Percentiles rank a stretch among this genome's conserved stretches.
These are phyloP conservation scores for Macrosteles quadrilineatus DNA, from an alignment of 1,140 invertebrate species.

Conservation along the genomic window DNA sequence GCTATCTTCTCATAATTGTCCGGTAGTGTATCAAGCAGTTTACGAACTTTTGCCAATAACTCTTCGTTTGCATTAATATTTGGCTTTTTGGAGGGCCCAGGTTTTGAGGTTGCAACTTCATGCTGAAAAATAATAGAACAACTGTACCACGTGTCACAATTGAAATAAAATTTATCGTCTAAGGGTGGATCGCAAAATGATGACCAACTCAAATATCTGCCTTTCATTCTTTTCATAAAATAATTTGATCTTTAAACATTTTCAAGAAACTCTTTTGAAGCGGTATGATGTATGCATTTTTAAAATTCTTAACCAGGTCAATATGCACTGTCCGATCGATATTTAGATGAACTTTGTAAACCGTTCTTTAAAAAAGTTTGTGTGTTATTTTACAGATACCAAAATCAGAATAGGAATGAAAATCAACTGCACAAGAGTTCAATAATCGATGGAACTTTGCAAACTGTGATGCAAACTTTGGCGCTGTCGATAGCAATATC, in stretches of 20 bases:
- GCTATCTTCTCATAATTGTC: slow-evolving; percentile 31
- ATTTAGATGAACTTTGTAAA: too few relatives aligned
- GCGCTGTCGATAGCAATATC: slow-evolving; percentile 46
- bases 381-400: neutral
- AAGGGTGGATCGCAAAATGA: too few relatives aligned
- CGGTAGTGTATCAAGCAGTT: slow-evolving; percentile 32
- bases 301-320: too few relatives aligned
- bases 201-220: too few relatives aligned
- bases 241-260: too few relatives aligned
- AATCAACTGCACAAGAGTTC: neutral
- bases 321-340: too few relatives aligned
- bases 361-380: too few relatives aligned
- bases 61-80: slow-evolving; percentile 20
- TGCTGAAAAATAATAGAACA: neutral
- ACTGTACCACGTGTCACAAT: neutral
- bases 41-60: slow-evolving; percentile 17
- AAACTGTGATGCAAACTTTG: slow-evolving; percentile 28
- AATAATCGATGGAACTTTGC: neutral
- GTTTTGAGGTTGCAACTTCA: neutral
- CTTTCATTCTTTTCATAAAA: too few relatives aligned
- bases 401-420: neutral
- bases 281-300: too few relatives aligned
- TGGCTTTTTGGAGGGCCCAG: slow-evolving; percentile 8
- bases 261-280: too few relatives aligned
- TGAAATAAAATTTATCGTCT: neutral